Conservation (phyloP, 2,888 invertebrate genomes). For the Neria commutata region DNA sequence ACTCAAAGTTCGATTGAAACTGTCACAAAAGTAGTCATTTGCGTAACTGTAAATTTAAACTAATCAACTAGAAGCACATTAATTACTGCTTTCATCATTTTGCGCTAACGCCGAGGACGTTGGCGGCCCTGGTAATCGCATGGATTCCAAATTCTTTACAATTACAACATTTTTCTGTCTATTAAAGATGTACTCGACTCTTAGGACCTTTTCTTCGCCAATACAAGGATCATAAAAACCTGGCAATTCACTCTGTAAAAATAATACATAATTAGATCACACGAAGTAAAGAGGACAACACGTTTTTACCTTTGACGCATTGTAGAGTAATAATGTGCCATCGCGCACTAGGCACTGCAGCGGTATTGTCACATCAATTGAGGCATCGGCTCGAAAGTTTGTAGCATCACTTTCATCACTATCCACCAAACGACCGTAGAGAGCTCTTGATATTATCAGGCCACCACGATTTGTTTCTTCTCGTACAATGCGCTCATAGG, state of each 20-base stretch:
- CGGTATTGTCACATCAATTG: conserved; percentile 91
- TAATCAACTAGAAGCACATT: conserved; percentile 29
- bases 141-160: conserved; percentile 78
- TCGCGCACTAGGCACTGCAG: conserved; percentile 92
- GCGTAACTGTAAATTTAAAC: conserved; percentile 46
- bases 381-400: conserved; percentile 56
- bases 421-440: conserved; percentile 81
- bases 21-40: neutral
- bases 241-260: conserved; percentile 83
- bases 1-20: neutral
- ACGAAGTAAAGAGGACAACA: neutral
- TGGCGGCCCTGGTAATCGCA: conserved; percentile 76
- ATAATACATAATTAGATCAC: neutral
- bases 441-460: conserved; percentile 81
- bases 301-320: conserved; percentile 77
- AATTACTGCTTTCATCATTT: conserved; percentile 10
- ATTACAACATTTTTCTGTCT: conserved; percentile 79
- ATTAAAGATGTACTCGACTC: conserved; percentile 85
- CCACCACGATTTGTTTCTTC: conserved; percentile 86
- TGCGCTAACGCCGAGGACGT: neutral
- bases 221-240: conserved; percentile 97
- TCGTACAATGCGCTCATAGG: conserved; percentile 79
- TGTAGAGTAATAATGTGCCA: conserved; percentile 83
- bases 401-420: conserved; percentile 54
- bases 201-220: conserved; percentile 88